Evolutionary conservation across 2,113 vertebrate genomes (phyloP).

Genomic region (Bungarus multicinctus): DNA sequence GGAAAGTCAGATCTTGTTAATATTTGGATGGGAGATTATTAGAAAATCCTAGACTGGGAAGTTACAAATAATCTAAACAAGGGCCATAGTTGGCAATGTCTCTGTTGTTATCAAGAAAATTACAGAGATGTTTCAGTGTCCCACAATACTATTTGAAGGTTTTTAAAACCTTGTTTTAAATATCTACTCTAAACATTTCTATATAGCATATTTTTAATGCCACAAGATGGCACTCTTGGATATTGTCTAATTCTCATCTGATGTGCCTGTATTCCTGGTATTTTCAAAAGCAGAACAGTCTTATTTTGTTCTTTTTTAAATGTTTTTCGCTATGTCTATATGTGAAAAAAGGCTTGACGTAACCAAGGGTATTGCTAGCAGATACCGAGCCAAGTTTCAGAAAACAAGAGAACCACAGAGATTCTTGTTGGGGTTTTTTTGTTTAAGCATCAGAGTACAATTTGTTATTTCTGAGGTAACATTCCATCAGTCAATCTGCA

Average conservation of each 20-base stretch:
- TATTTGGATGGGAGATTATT: background rate
- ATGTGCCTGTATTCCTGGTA: background rate
- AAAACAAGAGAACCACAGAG: background rate
- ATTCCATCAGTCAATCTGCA: background rate
- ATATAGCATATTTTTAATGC: background rate
- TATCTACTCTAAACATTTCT: background rate
- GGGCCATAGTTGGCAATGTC: background rate
- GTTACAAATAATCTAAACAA: background rate
- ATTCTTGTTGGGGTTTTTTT: background rate
- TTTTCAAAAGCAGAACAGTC: background rate
- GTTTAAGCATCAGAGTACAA: background rate
- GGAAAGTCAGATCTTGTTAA: background rate
- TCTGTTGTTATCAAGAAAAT: background rate
- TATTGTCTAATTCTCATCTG: background rate
- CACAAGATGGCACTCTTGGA: slow-evolving; percentile 16
- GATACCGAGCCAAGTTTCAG: background rate
- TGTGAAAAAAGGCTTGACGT: background rate
- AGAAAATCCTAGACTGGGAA: background rate
- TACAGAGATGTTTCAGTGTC: background rate
- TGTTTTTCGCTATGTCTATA: background rate
- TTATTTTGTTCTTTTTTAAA: background rate
- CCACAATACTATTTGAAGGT: background rate
- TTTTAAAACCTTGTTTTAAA: background rate
- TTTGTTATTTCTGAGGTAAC: background rate
- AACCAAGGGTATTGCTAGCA: background rate